Evolutionary conservation across 2,113 vertebrate genomes (phyloP).

Genomic region (Ramphastos sulfuratus): DNA sequence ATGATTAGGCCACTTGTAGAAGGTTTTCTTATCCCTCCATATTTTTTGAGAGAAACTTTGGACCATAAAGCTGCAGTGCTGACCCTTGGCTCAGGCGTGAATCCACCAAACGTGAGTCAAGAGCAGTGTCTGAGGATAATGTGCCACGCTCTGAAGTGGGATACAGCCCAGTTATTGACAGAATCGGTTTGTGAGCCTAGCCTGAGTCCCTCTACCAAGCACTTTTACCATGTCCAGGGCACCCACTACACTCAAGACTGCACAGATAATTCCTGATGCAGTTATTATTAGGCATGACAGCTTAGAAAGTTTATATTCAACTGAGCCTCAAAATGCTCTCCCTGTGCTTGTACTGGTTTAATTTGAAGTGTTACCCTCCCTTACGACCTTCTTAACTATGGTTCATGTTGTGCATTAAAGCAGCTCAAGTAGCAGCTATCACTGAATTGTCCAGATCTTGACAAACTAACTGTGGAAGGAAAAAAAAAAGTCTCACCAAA

Average conservation of each 20-base stretch:
- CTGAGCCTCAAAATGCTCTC: neutral
- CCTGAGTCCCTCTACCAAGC: neutral
- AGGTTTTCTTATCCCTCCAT: neutral
- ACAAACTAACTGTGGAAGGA: neutral
- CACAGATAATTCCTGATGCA: neutral
- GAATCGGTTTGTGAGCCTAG: neutral
- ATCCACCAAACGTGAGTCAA: accelerated
- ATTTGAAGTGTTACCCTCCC: neutral
- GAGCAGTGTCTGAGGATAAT: neutral
- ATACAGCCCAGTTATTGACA: neutral
- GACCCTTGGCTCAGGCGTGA: neutral
- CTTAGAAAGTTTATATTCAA: neutral
- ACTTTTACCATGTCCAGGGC: neutral
- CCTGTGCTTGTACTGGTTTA: neutral
- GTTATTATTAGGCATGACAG: neutral
- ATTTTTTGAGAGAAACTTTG: neutral
- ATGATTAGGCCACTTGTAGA: neutral
- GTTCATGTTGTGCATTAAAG: neutral
- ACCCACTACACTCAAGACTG: neutral
- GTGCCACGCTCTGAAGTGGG: neutral
- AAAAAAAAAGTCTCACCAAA: neutral
- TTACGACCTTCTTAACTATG: neutral
- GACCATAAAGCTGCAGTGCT: neutral
- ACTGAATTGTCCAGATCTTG: neutral
- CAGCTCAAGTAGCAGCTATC: neutral